Base-by-base conservation (phyloP, 2,113 vertebrate species). In the Suncus etruscus region DNA sequence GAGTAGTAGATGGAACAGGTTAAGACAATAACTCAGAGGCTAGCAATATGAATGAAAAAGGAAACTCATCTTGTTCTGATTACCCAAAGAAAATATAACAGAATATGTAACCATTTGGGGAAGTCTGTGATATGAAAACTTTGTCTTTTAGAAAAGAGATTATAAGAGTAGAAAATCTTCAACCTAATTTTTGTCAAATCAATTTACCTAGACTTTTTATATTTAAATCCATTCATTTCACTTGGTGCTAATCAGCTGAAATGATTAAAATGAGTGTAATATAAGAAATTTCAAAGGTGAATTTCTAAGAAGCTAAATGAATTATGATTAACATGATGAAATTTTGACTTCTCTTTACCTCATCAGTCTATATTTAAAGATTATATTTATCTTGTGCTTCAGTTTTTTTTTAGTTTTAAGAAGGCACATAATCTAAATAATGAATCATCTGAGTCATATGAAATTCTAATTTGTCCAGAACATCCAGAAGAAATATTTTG, bases 11-110 rank as follows among this genome's bases (percentile, higher is more conserved):
- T 82, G n/a, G 18, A 88, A 14, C n/a, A 80, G 39, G 91, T 83
- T 83, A 66, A 78, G 50, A 75, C 82, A 93, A 89, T 91, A 93
- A 79, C 31, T 76, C 72, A 83, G 73, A 94, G 78, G 88, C 86
- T 88, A 70, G 74, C 10, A 83, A 54, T 22, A 81, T 70, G 29
- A 83, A 76, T 89, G 18, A 91, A 95, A 95, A 85, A 58, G 54
- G 18, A 84, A 77, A 66, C n/a, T 69, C 72, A 45, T 88, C 54
- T 83, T 91, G 68, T 72, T 87, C 83, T 63, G 80, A 76, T 76
- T 83, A 93, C 15, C 86, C 73, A 84, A 66, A 87, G 18, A 61
- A 89, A 90, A 72, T 27, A 76, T n/a, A 45, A 82, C 47, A 18
- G 32, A 87, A 79, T 73, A 77, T 87, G 50, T 58, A 78, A 70